Evolutionary conservation across 2,797 vertebrate species (phyloP).

Genomic region (Carapus acus): DNA sequence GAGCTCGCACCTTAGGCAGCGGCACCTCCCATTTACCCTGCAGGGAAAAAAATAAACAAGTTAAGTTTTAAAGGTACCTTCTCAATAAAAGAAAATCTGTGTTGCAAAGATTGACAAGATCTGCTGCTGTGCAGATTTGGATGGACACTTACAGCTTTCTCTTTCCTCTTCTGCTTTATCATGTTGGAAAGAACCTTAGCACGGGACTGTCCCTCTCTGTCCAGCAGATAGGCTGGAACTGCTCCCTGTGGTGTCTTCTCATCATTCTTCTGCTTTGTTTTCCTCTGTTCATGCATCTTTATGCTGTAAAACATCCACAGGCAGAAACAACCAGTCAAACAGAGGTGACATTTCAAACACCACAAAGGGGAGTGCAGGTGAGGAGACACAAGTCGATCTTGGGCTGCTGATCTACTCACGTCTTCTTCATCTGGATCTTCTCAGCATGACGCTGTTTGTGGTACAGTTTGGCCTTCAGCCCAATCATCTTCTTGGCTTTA

Average conservation of each 20-base stretch:
- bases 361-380: no score
- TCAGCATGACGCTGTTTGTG: conserved; percentile 95
- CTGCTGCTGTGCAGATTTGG: neutral
- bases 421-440: conserved; percentile 99
- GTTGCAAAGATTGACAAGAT: no score
- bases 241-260: conserved; percentile 97
- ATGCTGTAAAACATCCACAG: conserved; percentile 72
- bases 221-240: conserved; percentile 89
- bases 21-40: conserved; percentile 99
- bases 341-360: no score
- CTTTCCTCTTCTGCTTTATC: conserved; percentile 99
- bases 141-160: conserved; percentile 87
- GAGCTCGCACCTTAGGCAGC: conserved; percentile 94
- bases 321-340: neutral
- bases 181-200: conserved; percentile 98
- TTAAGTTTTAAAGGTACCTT: no score
- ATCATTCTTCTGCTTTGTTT: conserved; percentile 92
- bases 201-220: conserved; percentile 91
- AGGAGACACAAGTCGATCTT: neutral
- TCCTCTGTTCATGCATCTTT: conserved; percentile 98
- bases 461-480: conserved; percentile 96
- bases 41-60: conserved; percentile 6
- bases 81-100: no score
- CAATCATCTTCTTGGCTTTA: conserved; percentile 94
- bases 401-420: conserved; percentile 74